Evolutionary conservation across 2,797 vertebrate species (phyloP), one percentile per base, ranked within the genome.

Genomic region (Dromococcyx pavoninus): DNA sequence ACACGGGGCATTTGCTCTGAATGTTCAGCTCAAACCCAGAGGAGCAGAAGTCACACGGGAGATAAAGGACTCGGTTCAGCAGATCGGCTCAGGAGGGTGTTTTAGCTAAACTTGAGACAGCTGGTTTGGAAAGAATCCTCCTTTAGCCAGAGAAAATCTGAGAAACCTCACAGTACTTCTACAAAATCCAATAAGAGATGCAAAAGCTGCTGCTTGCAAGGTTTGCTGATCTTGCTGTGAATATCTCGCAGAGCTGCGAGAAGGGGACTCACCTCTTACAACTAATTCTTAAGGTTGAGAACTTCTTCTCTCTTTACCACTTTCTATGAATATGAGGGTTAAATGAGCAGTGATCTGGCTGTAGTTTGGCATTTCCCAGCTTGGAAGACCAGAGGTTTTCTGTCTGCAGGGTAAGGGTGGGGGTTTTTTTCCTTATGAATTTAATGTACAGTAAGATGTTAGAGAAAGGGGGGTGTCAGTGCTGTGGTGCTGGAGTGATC

Each of bases 301-400:
- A 43, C 83, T n/a, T 88, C 75, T 76, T 79, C 67, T 91, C 33
- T 82, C 56, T 62, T 79, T 70, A 54, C 54, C n/a, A 30, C 10
- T 32, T 80, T 79, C 89, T 73, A 83, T 74, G 50, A 87, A 57
- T 50, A 16, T 46, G 88, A 69, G 37, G 73, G 92, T 94, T 88
- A 90, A 95, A 86, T n/a, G 76, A 61, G 76, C 83, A 78, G 83
- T 33, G 61, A 90, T 80, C 76, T 83, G 73, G 80, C 85, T 89
- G 73, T 41, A 44, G 56, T 64, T 91, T 91, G 90, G 53, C 61
- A 94, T 89, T 85, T 30, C 28, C 75, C 88, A 71, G 53, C 53
- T 56, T 48, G 39, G 64, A 88, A 11, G 43, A 53, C 16, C 8
- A 24, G 27, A 13, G 51, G 74, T 66, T 89, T 93, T 56, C 53